A percentile compares a stretch with the other conserved stretches of the same genome.
phyloP scores from a whole-genome alignment of 2,113 vertebrate species.

The Piprites chloris region DNA sequence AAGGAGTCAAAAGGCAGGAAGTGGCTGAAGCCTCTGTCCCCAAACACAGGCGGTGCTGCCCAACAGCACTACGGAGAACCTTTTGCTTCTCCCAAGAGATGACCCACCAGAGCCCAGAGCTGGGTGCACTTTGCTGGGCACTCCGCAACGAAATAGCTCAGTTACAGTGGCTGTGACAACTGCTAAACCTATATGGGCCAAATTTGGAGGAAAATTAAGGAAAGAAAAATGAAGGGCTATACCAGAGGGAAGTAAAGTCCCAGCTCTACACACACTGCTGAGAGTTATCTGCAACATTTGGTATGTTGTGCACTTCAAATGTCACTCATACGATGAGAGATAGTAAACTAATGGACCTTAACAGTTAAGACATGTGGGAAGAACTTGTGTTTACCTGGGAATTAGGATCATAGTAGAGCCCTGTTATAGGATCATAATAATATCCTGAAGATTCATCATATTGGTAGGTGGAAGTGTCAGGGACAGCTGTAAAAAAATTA shows the following conservation, averaged over 20 bases:
- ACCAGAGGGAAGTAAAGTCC: background rate
- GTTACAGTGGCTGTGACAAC: background rate
- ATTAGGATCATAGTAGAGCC: constrained; percentile 95
- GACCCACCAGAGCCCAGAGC: background rate
- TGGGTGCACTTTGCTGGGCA: background rate
- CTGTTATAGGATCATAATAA: constrained; percentile 93
- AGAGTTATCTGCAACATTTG: background rate
- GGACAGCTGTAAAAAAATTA: constrained; percentile 76
- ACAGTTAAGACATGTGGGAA: background rate
- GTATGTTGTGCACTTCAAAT: background rate
- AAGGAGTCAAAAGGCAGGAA: background rate
- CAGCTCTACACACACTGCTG: background rate
- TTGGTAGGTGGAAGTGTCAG: constrained; percentile 94
- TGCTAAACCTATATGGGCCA: background rate
- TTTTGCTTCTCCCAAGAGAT: background rate
- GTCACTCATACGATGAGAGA: background rate
- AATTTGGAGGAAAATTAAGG: background rate
- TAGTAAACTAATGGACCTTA: background rate
- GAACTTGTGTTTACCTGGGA: constrained; percentile 82
- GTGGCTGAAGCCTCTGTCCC: background rate
- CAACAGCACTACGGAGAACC: background rate
- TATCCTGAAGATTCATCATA: constrained; percentile 97
- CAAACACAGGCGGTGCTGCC: background rate
- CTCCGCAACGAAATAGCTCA: background rate
- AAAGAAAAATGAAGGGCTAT: background rate